A percentile compares a stretch with the other conserved stretches of the same genome.
These are phyloP conservation scores for Dipodomys spectabilis DNA, from an alignment of 2,113 vertebrate genomes.

Conservation along the genomic window DNA sequence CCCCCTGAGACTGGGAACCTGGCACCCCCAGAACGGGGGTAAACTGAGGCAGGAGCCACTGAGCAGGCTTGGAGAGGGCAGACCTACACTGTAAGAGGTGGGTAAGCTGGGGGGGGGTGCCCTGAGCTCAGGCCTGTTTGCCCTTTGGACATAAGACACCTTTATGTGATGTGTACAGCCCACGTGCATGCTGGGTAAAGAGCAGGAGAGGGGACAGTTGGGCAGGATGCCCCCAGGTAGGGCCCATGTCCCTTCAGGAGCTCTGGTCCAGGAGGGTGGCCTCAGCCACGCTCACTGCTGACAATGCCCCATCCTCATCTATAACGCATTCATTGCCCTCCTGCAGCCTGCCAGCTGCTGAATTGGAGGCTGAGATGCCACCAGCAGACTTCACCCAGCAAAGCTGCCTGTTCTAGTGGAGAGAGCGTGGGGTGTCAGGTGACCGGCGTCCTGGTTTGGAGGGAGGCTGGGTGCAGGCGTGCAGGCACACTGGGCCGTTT, in stretches of 20 bases:
- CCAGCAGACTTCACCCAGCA: fast-evolving
- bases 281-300: not conserved
- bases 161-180: not conserved
- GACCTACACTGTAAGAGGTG: not conserved
- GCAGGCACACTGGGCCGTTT: fast-evolving
- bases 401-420: not conserved
- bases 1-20: not conserved
- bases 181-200: not conserved
- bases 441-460: fast-evolving
- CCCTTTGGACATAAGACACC: not conserved
- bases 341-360: not conserved
- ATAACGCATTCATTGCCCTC: fast-evolving
- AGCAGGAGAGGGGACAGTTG: not conserved
- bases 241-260: not conserved
- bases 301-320: not conserved
- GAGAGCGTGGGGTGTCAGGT: fast-evolving
- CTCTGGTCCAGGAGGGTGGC: not conserved
- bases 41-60: fast-evolving
- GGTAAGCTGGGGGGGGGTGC: too few species aligned
- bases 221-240: not conserved
- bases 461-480: not conserved
- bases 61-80: not conserved
- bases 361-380: not conserved
- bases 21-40: not conserved
- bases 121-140: not conserved